These are phyloP conservation scores for Phortica magna DNA, from an alignment of 2,888 invertebrate genomes.

Conservation along the genomic window DNA sequence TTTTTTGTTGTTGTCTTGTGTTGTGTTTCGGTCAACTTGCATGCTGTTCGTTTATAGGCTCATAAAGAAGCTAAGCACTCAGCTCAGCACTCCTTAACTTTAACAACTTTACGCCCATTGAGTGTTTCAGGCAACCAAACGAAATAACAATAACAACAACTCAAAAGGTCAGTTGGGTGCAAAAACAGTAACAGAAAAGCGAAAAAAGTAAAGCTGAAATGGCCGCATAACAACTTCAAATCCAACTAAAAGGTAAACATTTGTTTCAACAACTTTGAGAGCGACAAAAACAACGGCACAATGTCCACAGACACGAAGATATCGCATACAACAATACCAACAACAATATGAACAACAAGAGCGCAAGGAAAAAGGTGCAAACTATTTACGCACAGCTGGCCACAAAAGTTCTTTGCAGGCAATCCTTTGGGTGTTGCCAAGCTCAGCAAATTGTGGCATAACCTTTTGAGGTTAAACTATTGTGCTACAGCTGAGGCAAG, in stretches of 20 bases:
- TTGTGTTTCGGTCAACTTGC: background rate
- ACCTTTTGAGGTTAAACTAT: constrained; percentile 42
- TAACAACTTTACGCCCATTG: constrained; percentile 71
- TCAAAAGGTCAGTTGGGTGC: background rate
- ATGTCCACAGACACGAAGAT: background rate
- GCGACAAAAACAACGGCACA: constrained; percentile 58
- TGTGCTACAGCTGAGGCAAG: background rate
- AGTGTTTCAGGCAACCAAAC: constrained; percentile 33
- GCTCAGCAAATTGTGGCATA: constrained; percentile 6
- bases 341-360: background rate
- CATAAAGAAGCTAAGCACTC: constrained; percentile 55
- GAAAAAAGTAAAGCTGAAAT: background rate
- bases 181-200: background rate
- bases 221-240: background rate
- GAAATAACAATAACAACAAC: background rate
- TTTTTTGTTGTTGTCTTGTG: constrained; percentile 1
- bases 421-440: constrained; percentile 18
- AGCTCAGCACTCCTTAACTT: constrained; percentile 72
- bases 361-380: constrained; percentile 16
- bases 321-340: constrained; percentile 30
- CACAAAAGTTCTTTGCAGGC: background rate
- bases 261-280: constrained; percentile 45
- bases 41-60: constrained; percentile 34
- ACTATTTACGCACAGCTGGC: constrained; percentile 39
- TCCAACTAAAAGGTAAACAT: constrained; percentile 34